Evolutionary conservation across 2,888 invertebrate species (phyloP).

Genomic region (Cylloceria caligata): DNA sequence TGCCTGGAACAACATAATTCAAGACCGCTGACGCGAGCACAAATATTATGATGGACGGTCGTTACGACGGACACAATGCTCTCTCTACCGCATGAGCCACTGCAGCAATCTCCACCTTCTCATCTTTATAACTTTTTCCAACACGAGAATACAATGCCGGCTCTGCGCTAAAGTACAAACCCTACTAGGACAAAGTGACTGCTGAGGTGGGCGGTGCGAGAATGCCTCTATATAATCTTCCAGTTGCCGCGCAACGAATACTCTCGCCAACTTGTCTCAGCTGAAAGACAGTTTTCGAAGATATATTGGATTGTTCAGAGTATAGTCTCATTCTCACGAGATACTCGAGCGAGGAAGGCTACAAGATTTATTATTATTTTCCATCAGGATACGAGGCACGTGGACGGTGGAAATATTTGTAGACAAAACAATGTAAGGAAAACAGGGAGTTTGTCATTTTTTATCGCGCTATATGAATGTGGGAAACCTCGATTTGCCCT

Average conservation of each 20-base stretch:
- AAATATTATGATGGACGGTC: slow-evolving; percentile 80
- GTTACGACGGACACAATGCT: slow-evolving; percentile 65
- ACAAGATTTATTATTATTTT: neutral
- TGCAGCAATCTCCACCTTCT: slow-evolving; percentile 28
- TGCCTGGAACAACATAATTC: slow-evolving; percentile 77
- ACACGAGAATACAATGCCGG: neutral
- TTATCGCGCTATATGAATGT: neutral
- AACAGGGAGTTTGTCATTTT: neutral
- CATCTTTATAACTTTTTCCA: slow-evolving; percentile 26
- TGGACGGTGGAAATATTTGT: neutral
- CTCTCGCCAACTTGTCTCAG: slow-evolving; percentile 70
- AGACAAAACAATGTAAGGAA: neutral
- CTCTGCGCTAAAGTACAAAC: slow-evolving; percentile 19
- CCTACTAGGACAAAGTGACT: slow-evolving; percentile 53
- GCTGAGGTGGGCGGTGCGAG: slow-evolving; percentile 76
- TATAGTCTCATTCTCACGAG: neutral
- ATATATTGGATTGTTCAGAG: neutral
- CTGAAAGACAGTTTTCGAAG: slow-evolving; percentile 44
- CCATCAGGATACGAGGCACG: neutral
- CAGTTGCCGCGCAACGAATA: slow-evolving; percentile 41
- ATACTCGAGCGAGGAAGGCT: neutral
- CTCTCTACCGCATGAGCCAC: slow-evolving; percentile 6
- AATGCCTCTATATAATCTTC: slow-evolving; percentile 77
- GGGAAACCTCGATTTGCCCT: too few relatives aligned
- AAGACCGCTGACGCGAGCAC: slow-evolving; percentile 77